Base-by-base conservation (phyloP, 92 coral and sea anemone genomes). In the Phenganax subtilis region DNA sequence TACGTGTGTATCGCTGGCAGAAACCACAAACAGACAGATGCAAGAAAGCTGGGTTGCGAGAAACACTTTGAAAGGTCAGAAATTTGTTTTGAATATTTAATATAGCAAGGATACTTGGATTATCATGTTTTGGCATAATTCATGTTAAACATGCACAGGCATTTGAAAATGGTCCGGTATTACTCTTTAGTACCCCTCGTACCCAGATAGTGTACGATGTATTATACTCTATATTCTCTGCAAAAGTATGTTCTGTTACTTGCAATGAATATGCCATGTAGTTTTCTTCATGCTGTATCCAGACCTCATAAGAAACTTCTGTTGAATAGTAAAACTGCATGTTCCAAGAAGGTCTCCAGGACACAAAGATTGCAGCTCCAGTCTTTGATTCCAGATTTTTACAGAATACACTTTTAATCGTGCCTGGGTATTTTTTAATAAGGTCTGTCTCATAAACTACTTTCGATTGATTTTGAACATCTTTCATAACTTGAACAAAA, bases 261-360 rank as follows among this genome's bases (percentile, higher is more conserved):
- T 58, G 27, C 30, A 93, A 76, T 8, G 88, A 82, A 31, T 83
- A 93, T 56, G 97, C 97, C 79, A 87, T 84, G 75, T 93, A 93
- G 64, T 87, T 85, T 9, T 87, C 84, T 9, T 82, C 37, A 66
- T 75, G 85, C 75, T 93, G 98, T 51, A 93, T 91, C 98, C 98
- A 93, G n/a, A 91, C 92, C 80, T 93, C 98, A 89, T 88, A 91
- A 15, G 57, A 53, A 72, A 76, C 60, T n/a, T 56, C 12, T 12
- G 16, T 10, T 54, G 60, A 10, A 31, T 76, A 25, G 10, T 90
- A 73, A 79, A 85, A 87, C 12, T 80, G 70, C 14, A 84, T 59
- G 85, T 93, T 93, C 84, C 88, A 82, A 9, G 98, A 93, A 31
- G 87, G 86, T 74, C 59, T 75, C 98, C 98, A 93, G 12, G 97